Evolutionary conservation across 2,888 invertebrate species (phyloP), one percentile per base, ranked within the genome.

Genomic region (Coremacera marginata): DNA sequence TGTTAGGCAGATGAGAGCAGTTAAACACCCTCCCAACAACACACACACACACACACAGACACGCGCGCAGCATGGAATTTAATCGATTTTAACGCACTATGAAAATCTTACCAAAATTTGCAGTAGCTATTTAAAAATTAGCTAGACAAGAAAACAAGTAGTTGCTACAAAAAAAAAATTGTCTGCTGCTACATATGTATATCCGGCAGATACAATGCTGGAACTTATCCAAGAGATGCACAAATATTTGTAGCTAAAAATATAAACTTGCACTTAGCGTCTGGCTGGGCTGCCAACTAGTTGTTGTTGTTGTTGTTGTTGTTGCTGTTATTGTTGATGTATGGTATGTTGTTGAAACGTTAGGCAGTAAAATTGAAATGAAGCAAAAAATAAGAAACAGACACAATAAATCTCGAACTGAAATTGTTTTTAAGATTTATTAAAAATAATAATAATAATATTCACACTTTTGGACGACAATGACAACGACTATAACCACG

Each of bases 281-380:
- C 55, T 25, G 70, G 27, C 57, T 55, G 51, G 60, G 44, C 68
- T 70, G 60, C 68, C 68, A 68, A 51, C 51, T 68, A 44, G 34
- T 22, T 60, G 72, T 60, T 75, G 44, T 68, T 76, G 22, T 49
- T 78, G 77, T 80, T 80, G 75, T 81, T 78, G 78, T 63, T 70
- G 49, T 70, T 80, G 77, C 76, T 65, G 16, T 5, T 16, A 22
- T 9, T 19, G 19, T 5, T 31, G 31, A 3, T 31, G 31, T 31
- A 4, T 31, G 31, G 5, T 31, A 31, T 67, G 37, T 67, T 22
- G 65, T 34, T 8, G 5, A 37, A 27, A 34, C 9, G 11, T 67
- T n/a, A 11, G 27, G 65, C 65, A 16, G 44, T 34, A 25, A 14
- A 25, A 25, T 60, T 60, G 57, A 60, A 60, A 44, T 44, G 44